Evolutionary conservation across 2,797 vertebrate species (phyloP).

Genomic region (Lutra lutra): DNA sequence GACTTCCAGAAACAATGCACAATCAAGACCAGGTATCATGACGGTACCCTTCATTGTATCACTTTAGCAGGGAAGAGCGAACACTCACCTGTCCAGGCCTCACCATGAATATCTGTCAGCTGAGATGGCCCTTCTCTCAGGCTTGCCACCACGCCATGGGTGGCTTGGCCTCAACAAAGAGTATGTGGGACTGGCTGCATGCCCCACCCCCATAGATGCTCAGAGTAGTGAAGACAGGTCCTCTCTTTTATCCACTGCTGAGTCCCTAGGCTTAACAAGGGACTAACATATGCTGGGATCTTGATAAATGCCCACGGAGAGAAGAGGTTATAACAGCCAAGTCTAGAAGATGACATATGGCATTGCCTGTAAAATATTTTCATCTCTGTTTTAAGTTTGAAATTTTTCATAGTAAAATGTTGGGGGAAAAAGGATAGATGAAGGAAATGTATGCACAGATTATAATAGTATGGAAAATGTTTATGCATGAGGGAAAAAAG

Average conservation of each 20-base stretch:
- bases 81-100: not conserved
- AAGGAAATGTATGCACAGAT: not conserved
- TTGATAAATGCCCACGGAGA: not conserved
- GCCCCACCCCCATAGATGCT: too few relatives aligned
- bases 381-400: not conserved
- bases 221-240: not conserved
- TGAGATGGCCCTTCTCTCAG: not conserved
- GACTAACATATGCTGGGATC: not conserved
- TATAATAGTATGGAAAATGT: not conserved
- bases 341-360: not conserved
- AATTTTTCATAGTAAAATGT: not conserved
- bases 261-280: not conserved
- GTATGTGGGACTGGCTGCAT: not conserved
- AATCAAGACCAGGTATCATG: not conserved
- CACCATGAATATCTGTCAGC: not conserved
- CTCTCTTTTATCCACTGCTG: not conserved
- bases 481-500: not conserved
- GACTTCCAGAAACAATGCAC: not conserved
- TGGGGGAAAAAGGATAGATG: not conserved
- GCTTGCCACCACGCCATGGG: accelerated
- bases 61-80: not conserved
- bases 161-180: not conserved
- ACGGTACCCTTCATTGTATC: not conserved
- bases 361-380: not conserved
- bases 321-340: not conserved